Base-by-base conservation (phyloP, 2,797 vertebrate species). In the Characodon lateralis region DNA sequence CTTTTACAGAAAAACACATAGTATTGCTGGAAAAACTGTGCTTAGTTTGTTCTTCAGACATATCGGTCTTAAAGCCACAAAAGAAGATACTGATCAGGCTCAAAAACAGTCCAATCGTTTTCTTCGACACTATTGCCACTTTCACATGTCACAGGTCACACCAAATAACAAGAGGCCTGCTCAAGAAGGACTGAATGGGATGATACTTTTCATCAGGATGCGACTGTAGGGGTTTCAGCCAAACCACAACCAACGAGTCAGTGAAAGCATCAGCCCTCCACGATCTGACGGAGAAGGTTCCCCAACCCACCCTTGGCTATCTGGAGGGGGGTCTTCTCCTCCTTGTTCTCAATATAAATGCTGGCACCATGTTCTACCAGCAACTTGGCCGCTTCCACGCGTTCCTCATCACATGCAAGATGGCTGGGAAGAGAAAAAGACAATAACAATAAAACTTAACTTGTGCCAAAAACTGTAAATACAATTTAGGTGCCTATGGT, bases 271-370 rank as follows among this genome's bases (percentile, higher is more conserved):
- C 96, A 98, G 79, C 96, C 96, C 91, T 99, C 97, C 20, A 97
- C 97, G 35, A 99, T 96, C 85, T 95, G 95, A 70, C 94, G 96
- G 13, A 99, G 96, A 73, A 97, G 26, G 71, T 94, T 93, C 28
- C 95, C 96, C 86, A 99, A 93, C 41, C 96, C 93, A 4, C 97
- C 96, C 89, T 96, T 98, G n/a, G 97, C 95, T 39, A 98, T 87
- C 94, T 99, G 97, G 66, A 99, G 88, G 0, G 98, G 98, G 0
- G 98, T 99, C 93, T 97, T 97, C 89, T 98, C 96, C 88, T 99
- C 98, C 89, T 99, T 99, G 92, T 99, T 99, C 88, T 98, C 97
- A 78, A 99, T 96, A 91, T 98, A 97, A 94, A 99, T 98, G 90
- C 97, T 99, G 87, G 98, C 97, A 80, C 98, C 97, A 0, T 97